Evolutionary conservation across 2,888 invertebrate genomes (phyloP), one percentile per base, ranked within the genome.

Genomic region (Calliopum simillimum): DNA sequence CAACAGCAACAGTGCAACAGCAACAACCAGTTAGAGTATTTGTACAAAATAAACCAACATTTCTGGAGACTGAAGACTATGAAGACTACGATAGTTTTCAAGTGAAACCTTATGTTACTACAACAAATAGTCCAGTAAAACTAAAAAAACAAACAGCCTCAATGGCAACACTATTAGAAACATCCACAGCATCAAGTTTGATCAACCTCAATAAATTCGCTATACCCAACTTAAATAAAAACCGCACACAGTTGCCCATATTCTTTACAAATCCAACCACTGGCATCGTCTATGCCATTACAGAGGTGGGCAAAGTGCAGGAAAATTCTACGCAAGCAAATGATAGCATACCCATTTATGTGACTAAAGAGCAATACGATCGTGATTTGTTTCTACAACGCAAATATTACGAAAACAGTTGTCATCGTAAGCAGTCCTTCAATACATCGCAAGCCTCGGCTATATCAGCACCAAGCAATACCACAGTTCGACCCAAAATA

Each of bases 211-310:
- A 2, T 8, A 33, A 33, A 2, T 33, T 33, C 8, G 2, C 51
- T 12, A 41, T 25, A 61, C 23, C 68, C n/a, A 51, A 55, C 33
- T 33, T 46, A 41, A 68, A 72, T 53, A 65, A 46, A 43, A 73
- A 77, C 33, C 68, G 71, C 13, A 71, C 25, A 0, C 62, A 73
- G 59, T 81, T 84, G 71, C 85, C 85, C 13, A 82, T 85, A 8
- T 85, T 80, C 74, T 85, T 85, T 66, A 83, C 80, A 2, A 85
- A 85, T 75, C 85, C 85, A 2, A 79, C 78, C 8, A 85, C 85
- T 0, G 84, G 84, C 33, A 83, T 83, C 62, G 79, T 85, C 2
- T 85, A 85, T 73, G 82, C 82, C 62, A 84, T 85, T 11, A 84
- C 80, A 13, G 84, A 84, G 33, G 77, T 85, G 53, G 82, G 82